These are phyloP conservation scores for Thaumetopoea pityocampa DNA, from an alignment of 1,140 invertebrate genomes.

Conservation along the genomic window DNA sequence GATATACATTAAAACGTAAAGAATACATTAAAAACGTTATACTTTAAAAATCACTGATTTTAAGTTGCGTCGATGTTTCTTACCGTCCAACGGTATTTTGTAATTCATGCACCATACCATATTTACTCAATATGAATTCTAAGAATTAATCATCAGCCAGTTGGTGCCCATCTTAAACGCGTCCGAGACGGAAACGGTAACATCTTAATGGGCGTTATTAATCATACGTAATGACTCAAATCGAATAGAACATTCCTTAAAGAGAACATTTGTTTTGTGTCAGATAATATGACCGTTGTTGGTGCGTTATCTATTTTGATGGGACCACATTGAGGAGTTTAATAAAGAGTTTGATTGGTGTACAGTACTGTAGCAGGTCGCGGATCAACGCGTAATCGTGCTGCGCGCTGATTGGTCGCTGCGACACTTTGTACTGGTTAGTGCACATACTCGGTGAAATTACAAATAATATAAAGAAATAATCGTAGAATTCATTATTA, in stretches of 20 bases:
- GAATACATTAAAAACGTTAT: not conserved
- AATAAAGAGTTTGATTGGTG: not conserved
- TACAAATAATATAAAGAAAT: no score
- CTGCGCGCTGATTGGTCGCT: no score
- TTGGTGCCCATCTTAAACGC: not conserved
- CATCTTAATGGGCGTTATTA: not conserved
- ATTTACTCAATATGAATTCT: not conserved
- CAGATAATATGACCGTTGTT: not conserved
- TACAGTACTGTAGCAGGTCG: no score
- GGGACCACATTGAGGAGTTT: no score
- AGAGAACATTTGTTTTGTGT: not conserved
- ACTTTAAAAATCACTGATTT: not conserved
- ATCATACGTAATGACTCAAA: conserved; percentile 1
- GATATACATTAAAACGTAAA: not conserved
- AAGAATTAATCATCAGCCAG: not conserved
- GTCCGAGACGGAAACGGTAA: not conserved
- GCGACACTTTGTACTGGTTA: no score
- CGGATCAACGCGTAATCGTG: no score
- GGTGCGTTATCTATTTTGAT: conserved; percentile 5
- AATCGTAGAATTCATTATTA: no score
- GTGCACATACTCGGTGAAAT: no score
- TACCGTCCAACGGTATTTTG: no score
- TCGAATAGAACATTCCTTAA: not conserved
- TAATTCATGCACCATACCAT: not conserved
- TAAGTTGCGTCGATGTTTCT: no score